Conservation (phyloP, 2,888 invertebrate genomes). For the Antheraea assamensis region DNA sequence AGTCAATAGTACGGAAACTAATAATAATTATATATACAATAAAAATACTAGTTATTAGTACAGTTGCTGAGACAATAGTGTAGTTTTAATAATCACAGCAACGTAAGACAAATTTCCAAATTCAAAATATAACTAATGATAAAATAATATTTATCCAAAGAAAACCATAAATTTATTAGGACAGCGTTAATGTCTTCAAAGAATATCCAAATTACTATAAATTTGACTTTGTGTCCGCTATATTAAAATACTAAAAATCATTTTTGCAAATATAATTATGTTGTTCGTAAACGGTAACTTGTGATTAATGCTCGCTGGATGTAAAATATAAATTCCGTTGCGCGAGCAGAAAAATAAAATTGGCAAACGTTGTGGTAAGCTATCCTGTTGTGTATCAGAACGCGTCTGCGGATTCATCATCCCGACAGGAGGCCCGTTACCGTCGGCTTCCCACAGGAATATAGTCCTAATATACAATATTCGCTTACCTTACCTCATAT, state of each 20-base stretch:
- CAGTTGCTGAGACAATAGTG: no score
- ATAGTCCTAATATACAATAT: slow-evolving; percentile 58
- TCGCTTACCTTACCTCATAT: slow-evolving; percentile 42
- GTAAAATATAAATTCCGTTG: slow-evolving; percentile 22
- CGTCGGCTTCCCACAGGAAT: slow-evolving; percentile 44
- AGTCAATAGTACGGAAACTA: no score
- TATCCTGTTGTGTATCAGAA: slow-evolving; percentile 52
- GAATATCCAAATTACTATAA: slow-evolving; percentile 54
- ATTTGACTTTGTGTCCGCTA: slow-evolving; percentile 61
- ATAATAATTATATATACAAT: no score
- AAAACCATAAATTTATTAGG: slow-evolving; percentile 69
- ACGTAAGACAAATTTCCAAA: background rate
- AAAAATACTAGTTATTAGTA: no score
- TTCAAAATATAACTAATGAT: background rate
- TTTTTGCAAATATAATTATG: slow-evolving; percentile 32
- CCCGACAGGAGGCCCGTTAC: slow-evolving; percentile 72
- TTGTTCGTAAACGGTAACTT: background rate
- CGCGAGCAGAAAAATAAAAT: slow-evolving; percentile 26
- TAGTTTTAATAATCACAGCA: no score
- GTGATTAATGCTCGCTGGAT: background rate
- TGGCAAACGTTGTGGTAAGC: slow-evolving; percentile 46
- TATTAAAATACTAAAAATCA: slow-evolving; percentile 66
- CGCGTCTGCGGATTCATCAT: slow-evolving; percentile 62
- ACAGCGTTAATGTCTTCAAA: slow-evolving; percentile 47
- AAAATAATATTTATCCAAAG: slow-evolving; percentile 13